These are phyloP conservation scores for Pachycephus smyrnensis DNA, from an alignment of 2,888 invertebrate species.

Conservation along the genomic window DNA sequence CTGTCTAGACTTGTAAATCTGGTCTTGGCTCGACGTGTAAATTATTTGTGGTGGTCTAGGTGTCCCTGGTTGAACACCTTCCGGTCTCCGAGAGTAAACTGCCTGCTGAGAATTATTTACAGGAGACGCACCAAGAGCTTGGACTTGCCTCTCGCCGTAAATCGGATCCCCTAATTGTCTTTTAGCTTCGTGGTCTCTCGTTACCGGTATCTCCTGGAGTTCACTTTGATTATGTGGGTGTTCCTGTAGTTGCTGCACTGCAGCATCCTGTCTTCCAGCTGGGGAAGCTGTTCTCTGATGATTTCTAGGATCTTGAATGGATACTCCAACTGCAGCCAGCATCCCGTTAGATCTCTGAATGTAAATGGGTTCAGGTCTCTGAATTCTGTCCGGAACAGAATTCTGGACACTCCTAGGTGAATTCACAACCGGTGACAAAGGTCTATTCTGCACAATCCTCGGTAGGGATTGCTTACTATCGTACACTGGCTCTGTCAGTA, in stretches of 20 bases:
- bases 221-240: background rate
- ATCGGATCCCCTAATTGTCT: conserved; percentile 5
- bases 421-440: conserved; percentile 24
- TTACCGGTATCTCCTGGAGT: background rate
- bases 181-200: background rate
- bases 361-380: conserved; percentile 53
- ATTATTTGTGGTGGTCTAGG: conserved; percentile 13
- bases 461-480: background rate
- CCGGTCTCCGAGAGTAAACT: conserved; percentile 23
- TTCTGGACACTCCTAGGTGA: conserved; percentile 4
- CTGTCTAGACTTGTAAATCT: background rate
- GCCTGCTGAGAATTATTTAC: background rate
- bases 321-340: background rate
- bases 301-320: background rate
- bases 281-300: conserved; percentile 15
- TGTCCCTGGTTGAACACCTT: conserved; percentile 24
- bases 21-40: conserved; percentile 22
- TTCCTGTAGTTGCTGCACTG: background rate
- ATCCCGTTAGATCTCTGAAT: background rate
- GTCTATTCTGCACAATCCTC: conserved; percentile 20
- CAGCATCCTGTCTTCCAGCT: conserved; percentile 4
- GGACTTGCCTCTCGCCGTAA: conserved; percentile 32
- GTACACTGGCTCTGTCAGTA: conserved; percentile 6
- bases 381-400: conserved; percentile 23
- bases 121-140: conserved; percentile 22